Evolutionary conservation across 2,888 invertebrate species (phyloP).

Genomic region (Trissonchulus sp.): DNA sequence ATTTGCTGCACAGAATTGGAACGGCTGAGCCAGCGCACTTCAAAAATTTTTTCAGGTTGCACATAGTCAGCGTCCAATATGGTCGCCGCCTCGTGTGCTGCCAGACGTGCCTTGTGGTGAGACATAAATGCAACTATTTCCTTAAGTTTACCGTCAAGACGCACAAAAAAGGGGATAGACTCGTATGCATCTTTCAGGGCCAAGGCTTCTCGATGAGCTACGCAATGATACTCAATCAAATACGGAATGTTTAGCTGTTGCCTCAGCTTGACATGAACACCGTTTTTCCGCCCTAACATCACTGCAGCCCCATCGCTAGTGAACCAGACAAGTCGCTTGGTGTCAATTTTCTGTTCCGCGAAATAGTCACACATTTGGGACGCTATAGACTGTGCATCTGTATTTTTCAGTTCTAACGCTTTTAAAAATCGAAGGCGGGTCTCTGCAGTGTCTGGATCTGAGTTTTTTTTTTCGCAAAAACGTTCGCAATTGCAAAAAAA

Average conservation of each 20-base stretch:
- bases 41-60: not conserved
- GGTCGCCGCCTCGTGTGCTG: not conserved
- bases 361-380: not conserved
- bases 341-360: not conserved
- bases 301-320: conserved; percentile 4
- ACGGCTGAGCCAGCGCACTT: conserved; percentile 1
- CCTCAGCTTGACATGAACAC: not conserved
- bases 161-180: not conserved
- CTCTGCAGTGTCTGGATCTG: not conserved
- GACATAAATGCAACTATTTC: not conserved
- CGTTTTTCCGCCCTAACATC: not conserved
- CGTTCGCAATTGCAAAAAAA: no score
- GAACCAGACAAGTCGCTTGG: conserved; percentile 13
- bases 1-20: not conserved
- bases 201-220: conserved; percentile 6
- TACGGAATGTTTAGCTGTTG: not conserved
- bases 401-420: conserved; percentile 3
- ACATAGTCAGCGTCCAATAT: conserved; percentile 1
- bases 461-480: no score
- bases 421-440: not conserved
- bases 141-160: conserved; percentile 10
- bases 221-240: not conserved
- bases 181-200: not conserved
- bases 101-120: not conserved
- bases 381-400: not conserved